These are phyloP conservation scores for Hiodon alosoides DNA, from an alignment of 2,113 vertebrate genomes.

Conservation along the genomic window DNA sequence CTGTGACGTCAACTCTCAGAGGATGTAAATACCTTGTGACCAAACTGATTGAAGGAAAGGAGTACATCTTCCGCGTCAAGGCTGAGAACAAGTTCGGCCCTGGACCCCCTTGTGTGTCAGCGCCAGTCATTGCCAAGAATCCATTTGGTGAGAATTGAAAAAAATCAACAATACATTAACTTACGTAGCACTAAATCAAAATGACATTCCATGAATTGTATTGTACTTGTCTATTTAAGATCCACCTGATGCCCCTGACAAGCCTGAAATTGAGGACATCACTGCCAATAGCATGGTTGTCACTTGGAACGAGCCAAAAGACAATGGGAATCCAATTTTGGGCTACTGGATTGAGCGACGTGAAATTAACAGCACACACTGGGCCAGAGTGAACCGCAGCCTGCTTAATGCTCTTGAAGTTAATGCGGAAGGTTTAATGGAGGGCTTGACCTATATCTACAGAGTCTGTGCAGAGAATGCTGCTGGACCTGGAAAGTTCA, in stretches of 20 bases:
- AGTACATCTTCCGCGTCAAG: constrained; percentile 88
- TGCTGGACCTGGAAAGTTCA: constrained; percentile 92
- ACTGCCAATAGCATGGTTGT: constrained; percentile 85
- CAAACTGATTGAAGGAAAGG: constrained; percentile 92
- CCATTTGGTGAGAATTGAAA: constrained; percentile 79
- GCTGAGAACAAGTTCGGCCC: constrained; percentile 89
- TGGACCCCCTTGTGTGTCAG: constrained; percentile 83
- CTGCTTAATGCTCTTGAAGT: constrained; percentile 68
- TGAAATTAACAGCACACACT: constrained; percentile 92
- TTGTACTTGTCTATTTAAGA: constrained; percentile 58
- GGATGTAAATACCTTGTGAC: constrained; percentile 84
- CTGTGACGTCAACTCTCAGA: constrained; percentile 78
- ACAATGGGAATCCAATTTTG: constrained; percentile 90
- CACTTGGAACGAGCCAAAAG: constrained; percentile 86
- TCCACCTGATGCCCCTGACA: constrained; percentile 87
- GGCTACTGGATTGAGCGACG: constrained; percentile 97
- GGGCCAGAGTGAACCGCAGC: constrained; percentile 86
- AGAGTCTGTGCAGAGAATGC: constrained; percentile 95
- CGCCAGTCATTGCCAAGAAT: constrained; percentile 84
- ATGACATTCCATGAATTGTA: constrained; percentile 23
- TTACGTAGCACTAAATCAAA: background rate
- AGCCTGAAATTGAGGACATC: constrained; percentile 79
- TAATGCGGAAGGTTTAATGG: constrained; percentile 79
- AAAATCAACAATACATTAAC: background rate
- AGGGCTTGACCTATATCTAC: constrained; percentile 92